phyloP scores from a whole-genome alignment of 2,797 vertebrate species.

The Notoglanidium macrostoma region DNA sequence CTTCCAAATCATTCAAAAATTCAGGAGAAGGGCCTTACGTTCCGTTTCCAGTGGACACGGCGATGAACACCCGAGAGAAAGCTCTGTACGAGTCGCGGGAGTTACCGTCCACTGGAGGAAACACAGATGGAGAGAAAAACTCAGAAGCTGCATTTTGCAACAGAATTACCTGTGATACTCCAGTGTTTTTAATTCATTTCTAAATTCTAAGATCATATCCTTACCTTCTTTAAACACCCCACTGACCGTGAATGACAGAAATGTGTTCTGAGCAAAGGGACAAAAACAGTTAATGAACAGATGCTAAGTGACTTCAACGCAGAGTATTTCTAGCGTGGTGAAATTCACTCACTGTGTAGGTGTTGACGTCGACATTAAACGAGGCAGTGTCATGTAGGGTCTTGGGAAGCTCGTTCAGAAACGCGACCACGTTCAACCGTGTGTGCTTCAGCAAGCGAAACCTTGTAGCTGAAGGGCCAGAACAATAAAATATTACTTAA shows the following conservation, averaged over 20 bases:
- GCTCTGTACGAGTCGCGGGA: constrained; percentile 84
- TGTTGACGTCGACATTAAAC: constrained; percentile 87
- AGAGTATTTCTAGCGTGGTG: neutral
- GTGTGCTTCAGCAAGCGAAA: constrained; percentile 89
- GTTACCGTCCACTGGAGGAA: constrained; percentile 81
- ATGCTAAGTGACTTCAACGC: neutral
- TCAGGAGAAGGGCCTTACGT: constrained; percentile 72
- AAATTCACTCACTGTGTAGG: constrained; percentile 77
- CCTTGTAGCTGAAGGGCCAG: constrained; percentile 73
- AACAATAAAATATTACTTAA: neutral
- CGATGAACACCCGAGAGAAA: constrained; percentile 88
- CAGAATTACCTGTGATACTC: neutral
- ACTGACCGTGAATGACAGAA: constrained; percentile 87
- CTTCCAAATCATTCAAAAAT: neutral
- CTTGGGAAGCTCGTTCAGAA: constrained; percentile 89
- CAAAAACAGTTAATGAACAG: neutral
- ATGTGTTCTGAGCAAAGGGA: constrained; percentile 72
- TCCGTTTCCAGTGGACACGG: constrained; percentile 83
- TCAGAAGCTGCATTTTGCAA: neutral
- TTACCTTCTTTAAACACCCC: constrained; percentile 93
- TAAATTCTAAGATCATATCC: constrained; percentile 21
- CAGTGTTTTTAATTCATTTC: neutral
- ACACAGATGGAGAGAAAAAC: constrained; percentile 50
- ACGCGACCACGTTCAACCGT: constrained; percentile 87
- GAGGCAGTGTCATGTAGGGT: constrained; percentile 89